Percentiles rank a stretch among this genome's conserved stretches.
Conservation (phyloP, 2,797 vertebrate genomes). For the Miichthys miiuy region DNA sequence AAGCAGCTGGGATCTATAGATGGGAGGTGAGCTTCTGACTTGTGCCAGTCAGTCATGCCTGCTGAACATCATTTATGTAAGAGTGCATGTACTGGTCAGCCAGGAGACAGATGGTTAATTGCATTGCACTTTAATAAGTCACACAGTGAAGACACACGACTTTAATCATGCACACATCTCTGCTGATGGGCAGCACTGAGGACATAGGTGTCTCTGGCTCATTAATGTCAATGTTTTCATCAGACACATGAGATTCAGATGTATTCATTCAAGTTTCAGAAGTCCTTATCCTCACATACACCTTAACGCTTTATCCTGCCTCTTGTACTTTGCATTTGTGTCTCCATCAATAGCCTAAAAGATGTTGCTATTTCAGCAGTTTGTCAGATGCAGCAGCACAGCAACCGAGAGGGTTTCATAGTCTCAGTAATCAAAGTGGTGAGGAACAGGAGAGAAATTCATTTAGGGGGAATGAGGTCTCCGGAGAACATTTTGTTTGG, state of each 20-base stretch:
- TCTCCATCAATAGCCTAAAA: slow-evolving; percentile 44
- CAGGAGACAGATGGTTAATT: slow-evolving; percentile 80
- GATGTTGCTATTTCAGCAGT: slow-evolving; percentile 71
- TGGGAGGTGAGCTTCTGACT: slow-evolving; percentile 54
- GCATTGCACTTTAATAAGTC: slow-evolving; percentile 83
- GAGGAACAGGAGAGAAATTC: slow-evolving; percentile 58
- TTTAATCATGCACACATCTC: slow-evolving; percentile 78
- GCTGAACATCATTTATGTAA: slow-evolving; percentile 72
- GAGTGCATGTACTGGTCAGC: slow-evolving; percentile 70
- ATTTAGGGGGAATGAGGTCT: slow-evolving; percentile 61
- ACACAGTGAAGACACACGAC: slow-evolving; percentile 68
- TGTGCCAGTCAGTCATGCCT: slow-evolving; percentile 59
- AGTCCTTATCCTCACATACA: slow-evolving; percentile 35
- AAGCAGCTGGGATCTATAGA: slow-evolving; percentile 58
- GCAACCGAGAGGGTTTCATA: slow-evolving; percentile 38
- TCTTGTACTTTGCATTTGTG: slow-evolving; percentile 26
- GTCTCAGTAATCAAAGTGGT: slow-evolving; percentile 65
- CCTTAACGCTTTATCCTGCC: neutral
- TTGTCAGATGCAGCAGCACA: slow-evolving; percentile 53
- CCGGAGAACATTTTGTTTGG: slow-evolving; percentile 68
- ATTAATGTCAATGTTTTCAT: slow-evolving; percentile 55
- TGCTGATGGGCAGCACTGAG: slow-evolving; percentile 59
- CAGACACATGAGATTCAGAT: slow-evolving; percentile 6
- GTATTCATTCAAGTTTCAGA: slow-evolving; percentile 32
- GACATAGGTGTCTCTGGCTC: slow-evolving; percentile 56